Evolutionary conservation across 2,888 invertebrate species (phyloP).

Genomic region (Agriotes lineatus): DNA sequence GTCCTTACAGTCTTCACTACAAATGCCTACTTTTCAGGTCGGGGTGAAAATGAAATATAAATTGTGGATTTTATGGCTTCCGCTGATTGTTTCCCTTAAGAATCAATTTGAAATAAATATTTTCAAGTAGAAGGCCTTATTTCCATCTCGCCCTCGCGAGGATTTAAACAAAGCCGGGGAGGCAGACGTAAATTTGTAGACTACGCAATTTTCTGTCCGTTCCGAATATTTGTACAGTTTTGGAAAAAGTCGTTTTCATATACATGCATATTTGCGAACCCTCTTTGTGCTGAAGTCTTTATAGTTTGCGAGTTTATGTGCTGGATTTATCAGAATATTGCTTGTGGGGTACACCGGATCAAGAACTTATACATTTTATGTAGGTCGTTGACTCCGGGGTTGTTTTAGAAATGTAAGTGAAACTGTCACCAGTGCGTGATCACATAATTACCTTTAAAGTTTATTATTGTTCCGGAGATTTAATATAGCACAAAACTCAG

Average conservation of each 20-base stretch:
- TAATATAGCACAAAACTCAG: no score
- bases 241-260: constrained; percentile 6
- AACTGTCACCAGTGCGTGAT: no score
- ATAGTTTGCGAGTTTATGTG: constrained; percentile 20
- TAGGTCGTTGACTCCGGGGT: no score
- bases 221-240: constrained; percentile 12
- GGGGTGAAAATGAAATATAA: background rate
- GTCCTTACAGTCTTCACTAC: no score
- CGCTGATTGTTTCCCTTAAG: background rate
- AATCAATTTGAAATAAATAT: background rate
- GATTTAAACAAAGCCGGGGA: constrained; percentile 1
- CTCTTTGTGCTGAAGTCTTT: constrained; percentile 33
- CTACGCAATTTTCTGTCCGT: constrained; percentile 4
- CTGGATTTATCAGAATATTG: constrained; percentile 28
- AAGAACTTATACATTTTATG: constrained; percentile 8
- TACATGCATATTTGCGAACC: constrained; percentile 16
- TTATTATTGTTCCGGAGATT: no score
- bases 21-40: no score
- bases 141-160: background rate
- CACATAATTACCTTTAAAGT: no score
- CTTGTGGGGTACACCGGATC: constrained; percentile 19
- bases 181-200: constrained; percentile 15
- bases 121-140: background rate
- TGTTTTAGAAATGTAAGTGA: no score
- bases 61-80: background rate